Percentiles rank a stretch among this genome's conserved stretches.
These are phyloP conservation scores for Hapalemur alaotrensis DNA, from an alignment of 2,797 vertebrate species.

Conservation along the genomic window DNA sequence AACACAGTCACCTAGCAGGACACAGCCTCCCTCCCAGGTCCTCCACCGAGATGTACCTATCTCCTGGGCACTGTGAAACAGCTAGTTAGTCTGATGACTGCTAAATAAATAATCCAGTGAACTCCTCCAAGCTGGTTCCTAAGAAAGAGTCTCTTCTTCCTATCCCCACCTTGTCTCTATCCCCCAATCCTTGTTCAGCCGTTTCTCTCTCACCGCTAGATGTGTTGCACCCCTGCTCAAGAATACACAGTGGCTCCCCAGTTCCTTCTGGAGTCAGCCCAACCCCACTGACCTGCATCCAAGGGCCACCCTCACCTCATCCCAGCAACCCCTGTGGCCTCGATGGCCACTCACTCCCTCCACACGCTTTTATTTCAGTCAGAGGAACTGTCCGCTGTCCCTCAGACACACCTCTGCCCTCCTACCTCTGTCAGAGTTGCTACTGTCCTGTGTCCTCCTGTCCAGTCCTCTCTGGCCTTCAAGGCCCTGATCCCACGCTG, in stretches of 20 bases:
- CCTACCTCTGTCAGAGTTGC: background rate
- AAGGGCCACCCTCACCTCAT: background rate
- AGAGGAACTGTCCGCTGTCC: background rate
- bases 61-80: background rate
- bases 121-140: background rate
- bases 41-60: background rate
- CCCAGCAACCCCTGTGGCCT: background rate
- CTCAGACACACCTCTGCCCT: background rate
- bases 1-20: background rate
- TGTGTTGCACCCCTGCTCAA: background rate
- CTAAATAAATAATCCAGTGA: background rate
- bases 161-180: background rate
- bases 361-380: background rate
- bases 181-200: too few species aligned
- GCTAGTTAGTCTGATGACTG: slow-evolving; percentile 50
- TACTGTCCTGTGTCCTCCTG: background rate
- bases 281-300: background rate
- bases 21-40: background rate
- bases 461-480: background rate
- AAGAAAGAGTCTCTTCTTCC: background rate
- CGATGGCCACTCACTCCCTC: fast-evolving
- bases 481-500: background rate
- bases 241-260: background rate
- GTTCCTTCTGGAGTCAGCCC: background rate
- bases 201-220: background rate